A percentile compares a stretch with the other conserved stretches of the same genome.
These are phyloP conservation scores for Enteromius argenteus DNA, from an alignment of 2,797 vertebrate species.

Conservation along the genomic window DNA sequence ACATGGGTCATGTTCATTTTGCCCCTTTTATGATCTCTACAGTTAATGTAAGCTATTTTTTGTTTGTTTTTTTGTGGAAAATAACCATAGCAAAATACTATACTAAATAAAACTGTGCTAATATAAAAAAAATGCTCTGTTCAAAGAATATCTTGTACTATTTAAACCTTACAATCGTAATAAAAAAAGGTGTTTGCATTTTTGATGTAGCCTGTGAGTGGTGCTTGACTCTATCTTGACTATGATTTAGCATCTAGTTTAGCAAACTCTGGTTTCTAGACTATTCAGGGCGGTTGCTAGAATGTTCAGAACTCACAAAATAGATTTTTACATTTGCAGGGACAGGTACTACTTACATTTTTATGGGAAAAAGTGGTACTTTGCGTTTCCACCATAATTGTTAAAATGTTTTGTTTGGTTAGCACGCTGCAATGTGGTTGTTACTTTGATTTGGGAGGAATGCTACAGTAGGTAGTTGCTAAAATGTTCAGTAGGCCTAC, in stretches of 20 bases:
- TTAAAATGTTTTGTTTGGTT: not conserved
- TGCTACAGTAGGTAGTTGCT: not conserved
- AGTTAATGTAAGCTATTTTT: not conserved
- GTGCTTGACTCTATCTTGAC: not conserved
- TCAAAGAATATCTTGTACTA: not conserved
- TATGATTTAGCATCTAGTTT: not conserved
- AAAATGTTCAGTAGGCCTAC: not conserved
- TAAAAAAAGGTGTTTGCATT: not conserved
- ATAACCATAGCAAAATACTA: not conserved
- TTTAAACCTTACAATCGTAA: not conserved
- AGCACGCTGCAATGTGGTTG: not conserved
- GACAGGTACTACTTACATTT: not conserved
- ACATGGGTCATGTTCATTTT: conserved; percentile 7
- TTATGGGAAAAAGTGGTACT: not conserved
- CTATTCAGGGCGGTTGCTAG: not conserved
- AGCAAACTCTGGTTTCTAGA: not conserved
- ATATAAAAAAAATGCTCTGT: not conserved
- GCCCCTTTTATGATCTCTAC: not conserved
- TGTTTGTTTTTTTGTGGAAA: not conserved
- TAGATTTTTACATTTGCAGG: not conserved
- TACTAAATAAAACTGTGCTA: not conserved
- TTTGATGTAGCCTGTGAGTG: not conserved
- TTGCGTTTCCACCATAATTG: not conserved
- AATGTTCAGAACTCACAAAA: not conserved
- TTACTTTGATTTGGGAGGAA: not conserved